Percentiles rank a stretch among this genome's conserved stretches.
Evolutionary conservation across 2,797 vertebrate species (phyloP).

Genomic region (Sebastes minor): DNA sequence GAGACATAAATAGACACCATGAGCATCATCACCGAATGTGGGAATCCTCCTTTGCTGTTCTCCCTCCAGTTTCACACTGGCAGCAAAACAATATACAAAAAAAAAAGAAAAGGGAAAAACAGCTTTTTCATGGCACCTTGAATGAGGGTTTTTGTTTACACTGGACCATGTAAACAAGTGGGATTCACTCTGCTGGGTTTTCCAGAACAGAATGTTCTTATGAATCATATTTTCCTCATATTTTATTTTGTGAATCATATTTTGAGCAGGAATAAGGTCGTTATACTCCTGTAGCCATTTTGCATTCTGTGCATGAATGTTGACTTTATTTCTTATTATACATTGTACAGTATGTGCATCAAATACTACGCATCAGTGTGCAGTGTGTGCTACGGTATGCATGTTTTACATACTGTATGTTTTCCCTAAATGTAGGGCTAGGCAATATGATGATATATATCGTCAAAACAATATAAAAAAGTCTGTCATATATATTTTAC

Average conservation of each 20-base stretch:
- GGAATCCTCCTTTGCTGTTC: slow-evolving; percentile 67
- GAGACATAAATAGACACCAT: slow-evolving; percentile 73
- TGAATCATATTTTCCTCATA: slow-evolving; percentile 22
- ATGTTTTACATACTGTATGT: not conserved
- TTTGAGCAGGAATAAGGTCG: not conserved
- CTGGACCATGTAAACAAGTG: slow-evolving; percentile 29
- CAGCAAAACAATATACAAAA: slow-evolving; percentile 24
- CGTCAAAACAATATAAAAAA: no score
- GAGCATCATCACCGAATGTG: slow-evolving; percentile 66
- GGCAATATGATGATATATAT: no score
- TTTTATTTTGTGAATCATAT: slow-evolving; percentile 25
- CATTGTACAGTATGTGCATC: not conserved
- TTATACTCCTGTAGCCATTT: not conserved
- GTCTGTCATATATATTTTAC: no score
- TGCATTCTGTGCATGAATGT: not conserved
- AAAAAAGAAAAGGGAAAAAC: not conserved
- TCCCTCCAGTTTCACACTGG: slow-evolving; percentile 56
- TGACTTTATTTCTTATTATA: not conserved
- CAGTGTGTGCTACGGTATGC: not conserved
- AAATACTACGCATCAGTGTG: not conserved
- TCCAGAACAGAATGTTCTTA: slow-evolving; percentile 28
- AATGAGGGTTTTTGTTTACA: slow-evolving; percentile 49
- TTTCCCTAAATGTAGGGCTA: not conserved
- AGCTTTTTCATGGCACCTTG: slow-evolving; percentile 28
- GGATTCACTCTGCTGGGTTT: slow-evolving; percentile 24